These are phyloP conservation scores for Tapirus terrestris DNA, from an alignment of 2,113 vertebrate genomes.

Conservation along the genomic window DNA sequence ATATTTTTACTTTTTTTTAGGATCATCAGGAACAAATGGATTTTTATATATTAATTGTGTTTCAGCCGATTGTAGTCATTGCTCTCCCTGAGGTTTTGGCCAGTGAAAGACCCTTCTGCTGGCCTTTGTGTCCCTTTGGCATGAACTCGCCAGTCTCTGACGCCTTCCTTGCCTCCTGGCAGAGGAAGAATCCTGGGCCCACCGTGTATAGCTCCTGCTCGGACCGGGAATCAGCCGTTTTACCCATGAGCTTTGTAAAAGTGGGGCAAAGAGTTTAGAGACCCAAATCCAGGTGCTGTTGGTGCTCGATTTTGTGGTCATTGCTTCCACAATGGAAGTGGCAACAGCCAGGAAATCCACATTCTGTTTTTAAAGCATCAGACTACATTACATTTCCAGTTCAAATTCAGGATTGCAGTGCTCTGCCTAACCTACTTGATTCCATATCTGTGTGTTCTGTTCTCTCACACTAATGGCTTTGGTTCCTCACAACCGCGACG, in stretches of 20 bases:
- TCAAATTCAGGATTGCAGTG: not conserved
- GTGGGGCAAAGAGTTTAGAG: not conserved
- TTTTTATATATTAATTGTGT: not conserved
- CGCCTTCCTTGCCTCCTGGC: not conserved
- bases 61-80: fast-evolving
- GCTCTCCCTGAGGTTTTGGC: not conserved
- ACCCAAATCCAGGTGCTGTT: fast-evolving
- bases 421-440: not conserved
- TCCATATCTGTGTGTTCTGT: not conserved
- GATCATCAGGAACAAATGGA: not conserved
- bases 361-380: not conserved
- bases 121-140: not conserved
- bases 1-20: not conserved
- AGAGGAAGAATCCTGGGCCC: fast-evolving
- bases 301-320: fast-evolving
- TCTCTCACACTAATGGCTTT: not conserved
- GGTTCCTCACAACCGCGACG: not conserved
- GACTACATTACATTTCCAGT: too few relatives aligned
- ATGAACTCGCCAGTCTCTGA: not conserved
- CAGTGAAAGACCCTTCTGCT: fast-evolving
- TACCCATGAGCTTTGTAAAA: not conserved
- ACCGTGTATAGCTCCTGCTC: not conserved
- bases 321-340: not conserved
- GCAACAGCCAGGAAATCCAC: not conserved
- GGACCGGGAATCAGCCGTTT: not conserved